Evolutionary conservation across 1,140 invertebrate species (phyloP), one percentile per base, ranked within the genome.

Genomic region (Trachymyrmex septentrionalis): DNA sequence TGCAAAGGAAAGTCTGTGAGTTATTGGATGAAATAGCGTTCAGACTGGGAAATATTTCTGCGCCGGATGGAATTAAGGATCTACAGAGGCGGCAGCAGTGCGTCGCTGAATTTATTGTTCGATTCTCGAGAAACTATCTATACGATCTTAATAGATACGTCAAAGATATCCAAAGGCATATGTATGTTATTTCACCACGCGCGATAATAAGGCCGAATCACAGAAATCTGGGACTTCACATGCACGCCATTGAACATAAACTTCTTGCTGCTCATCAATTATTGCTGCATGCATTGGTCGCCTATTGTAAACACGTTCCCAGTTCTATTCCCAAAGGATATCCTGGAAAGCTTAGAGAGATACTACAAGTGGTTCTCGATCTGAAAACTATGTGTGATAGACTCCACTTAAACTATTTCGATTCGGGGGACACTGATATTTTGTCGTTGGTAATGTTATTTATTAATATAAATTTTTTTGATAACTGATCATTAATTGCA

Each of bases 41-140:
- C 44, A 91, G 94, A 88, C 73, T 95, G 6, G 91, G 91, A n/a
- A 93, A 91, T 64, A 93, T 95, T 80, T 93, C 94, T 9, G 57
- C 93, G 12, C 94, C 94, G 9, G 95, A 95, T 86, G 95, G 95
- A 12, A 94, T 95, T 34, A 92, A 88, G 34, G 95, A 95, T 85
- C 64, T 94, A 7, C 89, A 91, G 50, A 91, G 93, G 69, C 90
- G 95, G 61, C 93, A 95, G 63, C 94, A 95, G 38, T 90, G 95
- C 6, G 91, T 92, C 0, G 69, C 91, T 27, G 95, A 95, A 87
- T 95, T 95, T 87, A 91, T 92, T 1, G 91, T 94, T 53, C 90
- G 95, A 88, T 94, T 95, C 71, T 95, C 95, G 1, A 92, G 95
- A 50, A 95, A 95, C 89, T 95, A 95, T 90, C 73, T 95, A 7